Base-by-base conservation (phyloP, 1,140 invertebrate species). In the Drosophila prosaltans region DNA sequence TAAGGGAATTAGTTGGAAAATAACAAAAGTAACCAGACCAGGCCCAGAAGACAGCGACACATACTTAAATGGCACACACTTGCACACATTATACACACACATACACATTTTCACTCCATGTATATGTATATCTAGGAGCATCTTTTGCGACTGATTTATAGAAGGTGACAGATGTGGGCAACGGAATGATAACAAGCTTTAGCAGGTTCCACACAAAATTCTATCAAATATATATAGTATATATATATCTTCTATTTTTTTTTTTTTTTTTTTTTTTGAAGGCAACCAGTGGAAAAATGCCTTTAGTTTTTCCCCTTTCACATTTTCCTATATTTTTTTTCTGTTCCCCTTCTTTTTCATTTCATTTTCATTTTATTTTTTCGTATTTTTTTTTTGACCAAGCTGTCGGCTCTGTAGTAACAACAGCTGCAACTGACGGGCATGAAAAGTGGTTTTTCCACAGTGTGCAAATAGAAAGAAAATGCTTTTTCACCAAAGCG, bases 121-220 rank as follows among this genome's bases (percentile, higher is more conserved):
- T 36, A 36, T 36, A 36, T 36, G 6, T 36, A 36, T 36, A 36
- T 36, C 11, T 65, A 8, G n/a, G 62, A 48, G 61, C 61, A 26
- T 71, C 43, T 71, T 76, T 69, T 59, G 70, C 55, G 84, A 51
- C 84, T 88, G 85, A 89, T 89, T 90, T 89, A 89, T 89, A 90
- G 81, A 90, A 89, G 85, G 85, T 89, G 84, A 89, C 84, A 90
- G 84, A 89, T 89, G 85, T 79, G 84, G 84, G 78, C 81, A 81
- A 81, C 81, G 68, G 45, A 79, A 82, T 89, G 84, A 89, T 89
- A 89, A 89, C 84, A 90, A 88, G 84, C 64, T 78, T 80, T 83
- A 68, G 48, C 58, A 54, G 26, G 45, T 58, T 69, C 51, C 65
- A 62, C 51, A 74, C 68, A 72, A 65, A 78, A 78, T 78, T 77